These are phyloP conservation scores for Mus caroli DNA, from an alignment of 2,797 vertebrate species.

Conservation along the genomic window DNA sequence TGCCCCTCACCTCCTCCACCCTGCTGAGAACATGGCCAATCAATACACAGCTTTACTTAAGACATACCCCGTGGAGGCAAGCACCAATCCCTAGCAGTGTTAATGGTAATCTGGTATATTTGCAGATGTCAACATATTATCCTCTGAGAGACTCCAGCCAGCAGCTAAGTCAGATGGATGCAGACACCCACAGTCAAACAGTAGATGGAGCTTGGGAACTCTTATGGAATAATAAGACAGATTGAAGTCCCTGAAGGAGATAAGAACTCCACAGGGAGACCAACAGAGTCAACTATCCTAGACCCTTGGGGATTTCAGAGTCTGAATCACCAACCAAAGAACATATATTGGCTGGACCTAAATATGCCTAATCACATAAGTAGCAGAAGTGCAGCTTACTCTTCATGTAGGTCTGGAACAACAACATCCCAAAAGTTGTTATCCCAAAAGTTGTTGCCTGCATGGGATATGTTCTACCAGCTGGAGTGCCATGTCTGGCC, in stretches of 20 bases:
- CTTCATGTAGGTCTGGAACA: not conserved
- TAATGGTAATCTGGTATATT: no score
- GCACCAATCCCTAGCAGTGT: no score
- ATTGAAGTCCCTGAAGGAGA: not conserved
- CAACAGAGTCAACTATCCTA: not conserved
- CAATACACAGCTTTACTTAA: no score
- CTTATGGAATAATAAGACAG: not conserved
- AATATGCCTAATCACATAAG: not conserved
- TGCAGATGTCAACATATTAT: no score
- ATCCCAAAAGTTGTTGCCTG: not conserved
- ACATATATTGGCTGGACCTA: not conserved
- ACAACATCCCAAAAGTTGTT: no score
- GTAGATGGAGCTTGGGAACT: not conserved
- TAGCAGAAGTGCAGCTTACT: not conserved
- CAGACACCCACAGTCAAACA: not conserved
- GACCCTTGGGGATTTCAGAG: not conserved
- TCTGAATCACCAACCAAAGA: not conserved
- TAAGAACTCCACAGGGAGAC: not conserved
- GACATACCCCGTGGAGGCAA: no score
- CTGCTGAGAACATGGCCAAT: no score
- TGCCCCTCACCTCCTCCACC: no score
- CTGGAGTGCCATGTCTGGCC: not conserved
- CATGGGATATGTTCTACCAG: not conserved
- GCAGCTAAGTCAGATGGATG: not conserved
- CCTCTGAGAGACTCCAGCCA: no score